phyloP scores from a whole-genome alignment of 2,888 invertebrate species.

The Acanthosepion pharaonis region DNA sequence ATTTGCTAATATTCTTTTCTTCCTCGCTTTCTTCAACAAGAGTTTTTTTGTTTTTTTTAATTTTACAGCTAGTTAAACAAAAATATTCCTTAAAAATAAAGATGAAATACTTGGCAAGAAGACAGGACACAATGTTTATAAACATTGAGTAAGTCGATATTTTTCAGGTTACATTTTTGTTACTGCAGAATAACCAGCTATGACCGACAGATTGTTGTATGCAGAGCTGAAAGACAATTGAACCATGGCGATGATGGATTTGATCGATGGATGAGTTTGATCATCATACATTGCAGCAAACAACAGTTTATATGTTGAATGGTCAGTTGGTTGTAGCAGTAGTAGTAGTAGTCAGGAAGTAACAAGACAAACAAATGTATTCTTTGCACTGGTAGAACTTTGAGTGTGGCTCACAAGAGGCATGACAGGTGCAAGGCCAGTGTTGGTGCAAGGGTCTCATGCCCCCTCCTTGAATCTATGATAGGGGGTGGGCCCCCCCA shows the following conservation, averaged over 20 bases:
- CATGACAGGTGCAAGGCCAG: neutral
- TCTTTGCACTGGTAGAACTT: neutral
- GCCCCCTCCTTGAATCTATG: too few relatives aligned
- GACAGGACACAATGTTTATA: too few relatives aligned
- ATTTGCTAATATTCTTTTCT: too few relatives aligned
- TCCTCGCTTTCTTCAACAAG: too few relatives aligned
- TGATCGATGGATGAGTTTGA: slow-evolving; percentile 17
- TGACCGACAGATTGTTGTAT: neutral
- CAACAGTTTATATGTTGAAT: neutral
- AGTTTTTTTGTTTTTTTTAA: too few relatives aligned
- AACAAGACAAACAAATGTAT: neutral
- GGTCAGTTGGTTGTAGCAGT: neutral
- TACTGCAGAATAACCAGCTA: neutral
- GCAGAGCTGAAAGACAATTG: neutral
- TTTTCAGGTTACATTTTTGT: neutral
- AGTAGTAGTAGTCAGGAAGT: neutral
- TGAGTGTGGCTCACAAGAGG: neutral
- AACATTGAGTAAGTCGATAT: neutral
- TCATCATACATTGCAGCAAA: neutral
- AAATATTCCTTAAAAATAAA: too few relatives aligned
- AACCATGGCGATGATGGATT: neutral
- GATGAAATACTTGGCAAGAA: too few relatives aligned
- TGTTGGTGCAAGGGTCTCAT: too few relatives aligned
- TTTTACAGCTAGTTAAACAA: too few relatives aligned
- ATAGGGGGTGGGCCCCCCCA: too few relatives aligned